Evolutionary conservation across 2,113 vertebrate species (phyloP).

Genomic region (Marmota flaviventris): DNA sequence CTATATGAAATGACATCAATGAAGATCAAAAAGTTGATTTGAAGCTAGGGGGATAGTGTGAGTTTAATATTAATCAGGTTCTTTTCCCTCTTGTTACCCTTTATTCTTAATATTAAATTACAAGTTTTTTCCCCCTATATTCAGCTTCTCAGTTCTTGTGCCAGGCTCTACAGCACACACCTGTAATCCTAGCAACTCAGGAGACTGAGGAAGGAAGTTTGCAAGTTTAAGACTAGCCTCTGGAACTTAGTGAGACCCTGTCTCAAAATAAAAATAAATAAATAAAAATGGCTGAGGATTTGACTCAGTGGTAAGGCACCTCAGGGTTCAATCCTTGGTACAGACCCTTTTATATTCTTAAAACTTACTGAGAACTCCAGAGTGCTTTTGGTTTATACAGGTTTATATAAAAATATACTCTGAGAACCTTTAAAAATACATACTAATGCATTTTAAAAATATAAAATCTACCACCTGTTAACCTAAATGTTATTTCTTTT

Average conservation of each 20-base stretch:
- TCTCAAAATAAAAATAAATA: too few species aligned
- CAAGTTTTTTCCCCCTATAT: too few species aligned
- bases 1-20: neutral
- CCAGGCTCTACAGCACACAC: too few species aligned
- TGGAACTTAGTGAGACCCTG: too few species aligned
- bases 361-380: neutral
- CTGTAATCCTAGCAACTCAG: too few species aligned
- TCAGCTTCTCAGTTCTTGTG: too few species aligned
- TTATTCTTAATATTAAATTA: neutral
- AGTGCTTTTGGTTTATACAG: slow-evolving; percentile 1
- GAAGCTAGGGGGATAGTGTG: neutral
- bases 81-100: neutral
- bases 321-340: too few species aligned
- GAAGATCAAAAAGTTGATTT: slow-evolving; percentile 44
- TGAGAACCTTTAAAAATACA: neutral
- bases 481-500: slow-evolving; percentile 20
- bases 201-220: too few species aligned
- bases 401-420: neutral
- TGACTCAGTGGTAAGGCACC: too few species aligned
- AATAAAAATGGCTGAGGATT: too few species aligned
- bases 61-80: slow-evolving; percentile 1
- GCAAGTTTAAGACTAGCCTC: too few species aligned
- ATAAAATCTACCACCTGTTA: neutral
- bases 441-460: slow-evolving; percentile 6
- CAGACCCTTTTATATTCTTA: neutral